A percentile compares a stretch with the other conserved stretches of the same genome.
Evolutionary conservation across 1,140 invertebrate genomes (phyloP).

Genomic region (Danaus melanippus): DNA sequence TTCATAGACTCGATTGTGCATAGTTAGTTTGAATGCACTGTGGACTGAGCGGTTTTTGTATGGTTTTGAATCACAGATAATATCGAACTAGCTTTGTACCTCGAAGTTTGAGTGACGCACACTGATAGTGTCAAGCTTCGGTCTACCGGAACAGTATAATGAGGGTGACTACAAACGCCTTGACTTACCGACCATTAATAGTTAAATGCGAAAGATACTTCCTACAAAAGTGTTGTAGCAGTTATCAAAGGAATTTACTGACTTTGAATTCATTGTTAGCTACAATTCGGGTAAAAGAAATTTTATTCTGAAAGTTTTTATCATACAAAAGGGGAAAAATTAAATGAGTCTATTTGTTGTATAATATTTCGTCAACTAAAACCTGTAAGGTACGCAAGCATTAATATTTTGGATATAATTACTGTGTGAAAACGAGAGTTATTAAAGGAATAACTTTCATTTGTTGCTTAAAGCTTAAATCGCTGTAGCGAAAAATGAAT

Average conservation of each 20-base stretch:
- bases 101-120: conserved; percentile 34
- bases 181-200: conserved; percentile 12
- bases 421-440: too few relatives aligned
- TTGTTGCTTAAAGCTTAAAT: conserved; percentile 35
- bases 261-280: too few relatives aligned
- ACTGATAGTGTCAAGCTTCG: conserved; percentile 26
- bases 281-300: too few relatives aligned
- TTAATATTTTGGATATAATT: too few relatives aligned
- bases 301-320: too few relatives aligned
- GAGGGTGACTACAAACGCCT: conserved; percentile 25
- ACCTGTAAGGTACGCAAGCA: too few relatives aligned
- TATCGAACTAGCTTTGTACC: conserved; percentile 15
- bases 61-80: conserved; percentile 11
- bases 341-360: too few relatives aligned
- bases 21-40: conserved; percentile 8
- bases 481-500: conserved; percentile 57
- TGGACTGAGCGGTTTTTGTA: neutral
- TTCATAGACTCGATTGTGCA: conserved; percentile 6
- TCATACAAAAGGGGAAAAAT: too few relatives aligned
- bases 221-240: conserved; percentile 9
- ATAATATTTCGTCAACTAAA: too few relatives aligned
- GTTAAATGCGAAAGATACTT: conserved; percentile 4
- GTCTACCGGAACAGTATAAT: conserved; percentile 38
- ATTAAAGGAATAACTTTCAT: conserved; percentile 14
- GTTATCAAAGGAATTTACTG: conserved; percentile 7